phyloP scores from a whole-genome alignment of 2,888 invertebrate species.

The Siphonodentalium dalli region DNA sequence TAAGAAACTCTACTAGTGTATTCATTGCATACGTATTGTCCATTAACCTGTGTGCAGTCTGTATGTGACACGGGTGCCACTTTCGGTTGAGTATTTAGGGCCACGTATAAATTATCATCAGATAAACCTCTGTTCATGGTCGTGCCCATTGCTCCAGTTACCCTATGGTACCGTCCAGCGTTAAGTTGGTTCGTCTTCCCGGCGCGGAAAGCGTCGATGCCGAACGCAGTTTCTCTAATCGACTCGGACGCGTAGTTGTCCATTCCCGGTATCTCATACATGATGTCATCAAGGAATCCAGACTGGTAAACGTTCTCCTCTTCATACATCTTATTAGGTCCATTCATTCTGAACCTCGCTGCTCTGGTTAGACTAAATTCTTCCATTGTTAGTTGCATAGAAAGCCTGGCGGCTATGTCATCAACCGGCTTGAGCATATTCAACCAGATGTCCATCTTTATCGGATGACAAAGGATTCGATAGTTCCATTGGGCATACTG shows the following conservation, averaged over 20 bases:
- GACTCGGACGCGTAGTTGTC: slow-evolving; percentile 26
- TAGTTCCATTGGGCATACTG: too few species aligned
- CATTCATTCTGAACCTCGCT: too few species aligned
- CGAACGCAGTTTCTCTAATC: slow-evolving; percentile 20
- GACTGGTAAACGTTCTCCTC: slow-evolving; percentile 1
- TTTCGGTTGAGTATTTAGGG: not conserved
- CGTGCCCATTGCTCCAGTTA: slow-evolving; percentile 29
- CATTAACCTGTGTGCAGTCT: too few species aligned
- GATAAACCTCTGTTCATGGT: slow-evolving; percentile 30
- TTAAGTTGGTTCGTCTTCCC: slow-evolving; percentile 22
- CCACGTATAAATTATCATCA: slow-evolving; percentile 28
- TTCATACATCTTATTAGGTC: too few species aligned
- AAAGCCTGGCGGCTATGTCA: too few species aligned
- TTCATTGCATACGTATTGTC: too few species aligned
- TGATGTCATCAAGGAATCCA: slow-evolving; percentile 20
- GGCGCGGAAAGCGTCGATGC: slow-evolving; percentile 14
- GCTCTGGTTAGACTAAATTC: too few species aligned
- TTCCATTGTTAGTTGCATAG: too few species aligned
- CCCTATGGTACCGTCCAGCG: slow-evolving; percentile 25
- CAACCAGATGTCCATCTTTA: not conserved
- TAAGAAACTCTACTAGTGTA: too few species aligned
- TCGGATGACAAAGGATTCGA: not conserved
- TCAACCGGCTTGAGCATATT: too few species aligned
- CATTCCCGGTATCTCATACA: slow-evolving; percentile 31
- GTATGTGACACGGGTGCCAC: not conserved